Evolutionary conservation across 2,888 invertebrate genomes (phyloP).

Genomic region (Pristionchus mayeri): DNA sequence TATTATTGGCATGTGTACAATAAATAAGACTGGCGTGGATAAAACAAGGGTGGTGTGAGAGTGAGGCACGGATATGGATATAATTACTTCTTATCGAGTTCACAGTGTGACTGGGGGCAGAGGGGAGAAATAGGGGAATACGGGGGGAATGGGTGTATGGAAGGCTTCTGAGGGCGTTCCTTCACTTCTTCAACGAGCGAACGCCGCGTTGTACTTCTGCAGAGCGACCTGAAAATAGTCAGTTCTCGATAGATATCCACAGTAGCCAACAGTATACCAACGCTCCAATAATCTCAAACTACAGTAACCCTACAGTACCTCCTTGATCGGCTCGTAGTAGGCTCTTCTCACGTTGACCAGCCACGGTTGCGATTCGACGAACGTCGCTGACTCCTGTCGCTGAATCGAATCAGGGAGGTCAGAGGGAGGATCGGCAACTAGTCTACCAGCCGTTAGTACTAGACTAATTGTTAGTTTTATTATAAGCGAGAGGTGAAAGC

Average conservation of each 20-base stretch:
- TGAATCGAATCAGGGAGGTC: slow-evolving; percentile 32
- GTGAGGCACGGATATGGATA: slow-evolving; percentile 3
- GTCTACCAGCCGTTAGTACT: not conserved
- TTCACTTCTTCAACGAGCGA: not conserved
- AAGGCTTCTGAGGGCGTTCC: not conserved
- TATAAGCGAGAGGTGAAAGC: too few species aligned
- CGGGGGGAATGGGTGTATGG: not conserved
- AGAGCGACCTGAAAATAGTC: not conserved
- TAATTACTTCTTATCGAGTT: slow-evolving; percentile 25
- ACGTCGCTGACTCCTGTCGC: slow-evolving; percentile 55
- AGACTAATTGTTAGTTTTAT: too few species aligned
- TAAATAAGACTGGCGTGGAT: not conserved
- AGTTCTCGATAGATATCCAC: not conserved
- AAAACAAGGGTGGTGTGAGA: slow-evolving; percentile 36
- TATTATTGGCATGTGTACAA: slow-evolving; percentile 2
- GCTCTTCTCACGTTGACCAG: slow-evolving; percentile 57
- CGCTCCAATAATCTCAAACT: not conserved
- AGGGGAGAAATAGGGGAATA: not conserved
- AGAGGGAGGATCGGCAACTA: not conserved
- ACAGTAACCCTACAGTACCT: slow-evolving; percentile 36
- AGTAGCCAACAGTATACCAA: not conserved
- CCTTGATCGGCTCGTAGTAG: slow-evolving; percentile 62
- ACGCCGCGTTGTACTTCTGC: slow-evolving; percentile 18
- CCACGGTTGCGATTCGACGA: slow-evolving; percentile 55
- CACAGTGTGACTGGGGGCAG: not conserved